Percentiles rank a stretch among this genome's conserved stretches.
phyloP scores from a whole-genome alignment of 2,797 vertebrate species.

The Propithecus perrieri region DNA sequence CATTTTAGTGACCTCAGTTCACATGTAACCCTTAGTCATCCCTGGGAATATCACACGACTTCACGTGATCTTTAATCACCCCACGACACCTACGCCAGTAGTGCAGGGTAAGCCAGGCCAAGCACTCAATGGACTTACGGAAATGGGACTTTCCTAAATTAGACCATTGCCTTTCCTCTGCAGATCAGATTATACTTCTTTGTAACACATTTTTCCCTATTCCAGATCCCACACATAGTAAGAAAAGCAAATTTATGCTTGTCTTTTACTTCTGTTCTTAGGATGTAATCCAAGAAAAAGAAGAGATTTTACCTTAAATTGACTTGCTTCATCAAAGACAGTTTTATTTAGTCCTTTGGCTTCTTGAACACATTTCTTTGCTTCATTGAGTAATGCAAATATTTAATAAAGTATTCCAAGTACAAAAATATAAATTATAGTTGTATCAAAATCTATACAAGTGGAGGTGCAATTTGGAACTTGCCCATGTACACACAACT shows the following conservation, averaged over 20 bases:
- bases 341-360: constrained; percentile 85
- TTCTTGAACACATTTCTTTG: constrained; percentile 86
- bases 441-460: not conserved
- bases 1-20: constrained; percentile 13
- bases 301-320: constrained; percentile 87
- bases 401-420: constrained; percentile 27
- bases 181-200: constrained; percentile 1
- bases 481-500: not conserved
- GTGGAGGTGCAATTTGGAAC: not conserved
- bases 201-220: not conserved
- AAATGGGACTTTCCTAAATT: not conserved
- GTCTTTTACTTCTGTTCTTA: not conserved
- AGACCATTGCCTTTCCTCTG: not conserved
- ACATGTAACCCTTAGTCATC: constrained; percentile 47
- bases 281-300: not conserved
- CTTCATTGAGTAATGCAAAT: constrained; percentile 81
- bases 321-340: constrained; percentile 82
- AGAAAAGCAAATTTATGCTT: not conserved
- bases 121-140: not conserved
- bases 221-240: not conserved
- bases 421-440: not conserved
- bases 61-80: constrained; percentile 40
- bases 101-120: not conserved
- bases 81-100: not conserved
- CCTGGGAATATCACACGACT: constrained; percentile 46